These are phyloP conservation scores for Tiliacea citrago DNA, from an alignment of 2,888 invertebrate species.

Conservation along the genomic window DNA sequence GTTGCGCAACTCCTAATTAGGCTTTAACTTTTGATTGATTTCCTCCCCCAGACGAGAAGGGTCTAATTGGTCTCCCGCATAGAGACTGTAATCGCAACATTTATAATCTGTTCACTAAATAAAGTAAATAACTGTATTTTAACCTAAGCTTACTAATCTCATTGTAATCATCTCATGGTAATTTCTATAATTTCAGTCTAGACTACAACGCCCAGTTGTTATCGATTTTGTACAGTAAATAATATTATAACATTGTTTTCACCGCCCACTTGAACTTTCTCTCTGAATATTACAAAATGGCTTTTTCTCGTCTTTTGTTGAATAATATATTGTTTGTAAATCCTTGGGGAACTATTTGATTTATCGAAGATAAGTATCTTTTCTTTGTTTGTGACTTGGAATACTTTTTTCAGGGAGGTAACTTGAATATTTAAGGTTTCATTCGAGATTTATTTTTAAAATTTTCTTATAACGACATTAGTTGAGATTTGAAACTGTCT, in stretches of 20 bases:
- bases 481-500: background rate
- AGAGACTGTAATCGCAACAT: background rate
- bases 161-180: constrained; percentile 10
- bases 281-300: constrained; percentile 23
- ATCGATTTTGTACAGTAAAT: constrained; percentile 46
- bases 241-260: constrained; percentile 22
- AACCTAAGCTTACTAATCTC: background rate
- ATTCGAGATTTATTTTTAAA: background rate
- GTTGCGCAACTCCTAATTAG: background rate
- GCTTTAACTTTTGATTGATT: background rate
- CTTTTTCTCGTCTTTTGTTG: constrained; percentile 24
- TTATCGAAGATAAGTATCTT: constrained; percentile 30
- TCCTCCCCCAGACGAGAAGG: background rate
- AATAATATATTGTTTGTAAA: constrained; percentile 22
- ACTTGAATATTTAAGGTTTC: constrained; percentile 17
- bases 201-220: constrained; percentile 36
- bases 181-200: constrained; percentile 41
- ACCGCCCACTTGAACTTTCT: constrained; percentile 10
- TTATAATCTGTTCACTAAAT: background rate
- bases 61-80: background rate
- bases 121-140: constrained; percentile 1
- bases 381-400: constrained; percentile 12
- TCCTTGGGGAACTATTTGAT: constrained; percentile 43
- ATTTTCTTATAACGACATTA: background rate
- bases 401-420: background rate